Percentiles rank a stretch among this genome's conserved stretches.
phyloP scores from a whole-genome alignment of 2,888 invertebrate genomes.

The Danaus chrysippus region DNA sequence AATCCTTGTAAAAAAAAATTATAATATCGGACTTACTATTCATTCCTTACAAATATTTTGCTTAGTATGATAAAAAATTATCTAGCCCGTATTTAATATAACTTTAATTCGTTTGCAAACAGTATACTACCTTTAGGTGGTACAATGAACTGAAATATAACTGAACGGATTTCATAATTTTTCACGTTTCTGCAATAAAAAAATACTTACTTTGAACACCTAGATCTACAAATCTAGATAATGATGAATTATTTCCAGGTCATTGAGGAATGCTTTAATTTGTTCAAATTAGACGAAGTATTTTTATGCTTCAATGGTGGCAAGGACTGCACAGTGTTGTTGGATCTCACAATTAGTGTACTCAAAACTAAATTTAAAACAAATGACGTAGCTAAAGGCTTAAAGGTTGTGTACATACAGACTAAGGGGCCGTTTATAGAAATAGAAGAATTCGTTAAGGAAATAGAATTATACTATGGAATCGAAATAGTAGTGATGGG shows the following conservation, averaged over 20 bases:
- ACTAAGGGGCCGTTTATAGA: conserved; percentile 91
- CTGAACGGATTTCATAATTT: too few species aligned
- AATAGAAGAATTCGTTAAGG: conserved; percentile 89
- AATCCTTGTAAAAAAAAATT: conserved; percentile 1
- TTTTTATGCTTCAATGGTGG: conserved; percentile 98
- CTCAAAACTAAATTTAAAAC: conserved; percentile 49
- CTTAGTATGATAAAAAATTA: too few species aligned
- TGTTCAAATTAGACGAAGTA: conserved; percentile 85
- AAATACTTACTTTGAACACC: too few species aligned
- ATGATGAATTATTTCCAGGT: conserved; percentile 65
- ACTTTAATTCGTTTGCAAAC: too few species aligned
- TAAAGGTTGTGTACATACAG: conserved; percentile 89
- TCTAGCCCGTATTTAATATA: too few species aligned
- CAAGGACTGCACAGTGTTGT: conserved; percentile 96
- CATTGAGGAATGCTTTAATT: conserved; percentile 79
- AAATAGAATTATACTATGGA: conserved; percentile 84
- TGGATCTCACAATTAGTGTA: conserved; percentile 71
- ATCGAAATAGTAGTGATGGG: conserved; percentile 83
- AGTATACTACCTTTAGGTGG: too few species aligned
- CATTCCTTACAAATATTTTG: too few species aligned
- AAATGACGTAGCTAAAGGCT: conserved; percentile 57
- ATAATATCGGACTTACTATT: too few species aligned
- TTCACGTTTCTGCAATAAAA: neutral
- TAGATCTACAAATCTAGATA: neutral
- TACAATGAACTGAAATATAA: too few species aligned